Evolutionary conservation across 2,888 invertebrate species (phyloP).

Genomic region (Dorcus hopei): DNA sequence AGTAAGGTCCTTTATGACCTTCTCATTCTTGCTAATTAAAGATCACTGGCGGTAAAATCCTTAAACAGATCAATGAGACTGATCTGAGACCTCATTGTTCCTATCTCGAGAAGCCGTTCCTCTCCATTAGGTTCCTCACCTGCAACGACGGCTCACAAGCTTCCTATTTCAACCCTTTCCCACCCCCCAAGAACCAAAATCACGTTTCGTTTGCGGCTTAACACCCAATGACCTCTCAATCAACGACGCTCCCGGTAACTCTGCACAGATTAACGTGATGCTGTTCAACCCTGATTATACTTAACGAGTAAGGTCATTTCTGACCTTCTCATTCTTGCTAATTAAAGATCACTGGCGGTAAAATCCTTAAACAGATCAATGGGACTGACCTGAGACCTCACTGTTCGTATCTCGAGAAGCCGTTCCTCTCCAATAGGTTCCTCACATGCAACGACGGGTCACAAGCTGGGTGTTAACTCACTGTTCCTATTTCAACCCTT

Average conservation of each 20-base stretch:
- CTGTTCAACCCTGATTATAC: too few relatives aligned
- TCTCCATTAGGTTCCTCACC: conserved; percentile 71
- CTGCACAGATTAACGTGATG: too few relatives aligned
- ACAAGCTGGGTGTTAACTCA: conserved; percentile 63
- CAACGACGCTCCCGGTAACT: neutral
- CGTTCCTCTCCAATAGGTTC: conserved; percentile 68
- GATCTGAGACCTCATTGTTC: too few relatives aligned
- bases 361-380: too few relatives aligned
- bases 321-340: too few relatives aligned
- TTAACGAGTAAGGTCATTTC: too few relatives aligned
- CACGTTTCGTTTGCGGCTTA: neutral
- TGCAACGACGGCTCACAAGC: conserved; percentile 86
- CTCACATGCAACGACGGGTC: conserved; percentile 86
- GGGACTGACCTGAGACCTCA: too few relatives aligned
- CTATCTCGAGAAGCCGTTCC: conserved; percentile 56
- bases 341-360: too few relatives aligned
- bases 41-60: too few relatives aligned
- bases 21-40: too few relatives aligned
- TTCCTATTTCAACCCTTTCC: neutral
- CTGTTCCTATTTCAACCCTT: neutral
- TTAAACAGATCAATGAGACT: too few relatives aligned
- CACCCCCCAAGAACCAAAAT: neutral
- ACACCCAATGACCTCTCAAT: neutral
- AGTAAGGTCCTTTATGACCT: too few relatives aligned
- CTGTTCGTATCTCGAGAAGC: conserved; percentile 48